A percentile compares a stretch with the other conserved stretches of the same genome.
Conservation (phyloP, 2,888 invertebrate species). For the Oscheius sp. region DNA sequence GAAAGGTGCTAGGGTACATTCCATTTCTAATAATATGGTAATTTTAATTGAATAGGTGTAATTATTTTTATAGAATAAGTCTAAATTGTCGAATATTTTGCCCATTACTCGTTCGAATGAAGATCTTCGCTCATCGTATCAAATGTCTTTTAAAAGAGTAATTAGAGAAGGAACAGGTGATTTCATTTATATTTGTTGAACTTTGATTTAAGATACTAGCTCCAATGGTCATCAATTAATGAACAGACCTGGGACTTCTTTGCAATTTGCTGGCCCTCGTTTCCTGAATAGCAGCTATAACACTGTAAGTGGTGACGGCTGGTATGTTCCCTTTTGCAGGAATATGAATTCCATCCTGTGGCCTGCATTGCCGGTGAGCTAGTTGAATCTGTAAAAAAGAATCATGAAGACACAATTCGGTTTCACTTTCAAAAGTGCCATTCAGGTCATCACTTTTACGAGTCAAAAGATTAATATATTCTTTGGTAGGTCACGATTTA, state of each 20-base stretch:
- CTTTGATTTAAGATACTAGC: neutral
- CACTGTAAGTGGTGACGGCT: neutral
- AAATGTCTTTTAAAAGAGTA: neutral
- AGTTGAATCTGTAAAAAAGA: constrained; percentile 48
- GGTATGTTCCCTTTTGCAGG: constrained; percentile 44
- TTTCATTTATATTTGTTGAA: neutral
- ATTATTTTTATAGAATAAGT: neutral
- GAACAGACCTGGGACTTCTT: neutral
- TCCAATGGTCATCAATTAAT: no score
- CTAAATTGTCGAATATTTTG: neutral
- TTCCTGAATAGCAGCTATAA: constrained; percentile 15
- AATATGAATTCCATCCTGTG: constrained; percentile 46
- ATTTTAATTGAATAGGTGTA: neutral
- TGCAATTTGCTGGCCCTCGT: constrained; percentile 6
- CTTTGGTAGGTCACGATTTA: neutral
- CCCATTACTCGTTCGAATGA: neutral
- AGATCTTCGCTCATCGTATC: constrained; percentile 5
- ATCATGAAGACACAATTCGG: constrained; percentile 44
- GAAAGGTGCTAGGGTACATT: no score
- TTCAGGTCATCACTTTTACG: constrained; percentile 56
- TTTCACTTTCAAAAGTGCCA: constrained; percentile 47
- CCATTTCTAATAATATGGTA: neutral
- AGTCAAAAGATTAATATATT: constrained; percentile 25
- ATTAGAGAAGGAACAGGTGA: neutral
- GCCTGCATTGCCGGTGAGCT: constrained; percentile 63